Evolutionary conservation across 2,888 invertebrate species (phyloP).

Genomic region (Tromatobia lineatoria): DNA sequence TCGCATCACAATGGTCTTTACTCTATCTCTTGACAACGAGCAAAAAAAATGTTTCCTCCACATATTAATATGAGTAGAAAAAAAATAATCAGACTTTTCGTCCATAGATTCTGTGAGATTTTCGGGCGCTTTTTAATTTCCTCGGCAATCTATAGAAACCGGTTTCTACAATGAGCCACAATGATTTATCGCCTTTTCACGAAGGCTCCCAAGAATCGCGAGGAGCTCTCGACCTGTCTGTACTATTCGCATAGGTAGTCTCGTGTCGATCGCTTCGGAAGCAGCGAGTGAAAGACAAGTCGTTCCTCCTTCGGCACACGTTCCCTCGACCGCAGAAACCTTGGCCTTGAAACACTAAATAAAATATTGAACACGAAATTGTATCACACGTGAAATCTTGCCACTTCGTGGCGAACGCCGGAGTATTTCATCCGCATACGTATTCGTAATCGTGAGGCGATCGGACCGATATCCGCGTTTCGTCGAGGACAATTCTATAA

Average conservation of each 20-base stretch:
- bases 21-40: too few relatives aligned
- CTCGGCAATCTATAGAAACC: constrained; percentile 32
- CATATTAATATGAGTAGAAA: background rate
- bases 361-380: constrained; percentile 59
- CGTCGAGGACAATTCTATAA: background rate
- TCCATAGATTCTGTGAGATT: background rate
- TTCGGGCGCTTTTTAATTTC: background rate
- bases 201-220: constrained; percentile 57
- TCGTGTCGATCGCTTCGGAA: constrained; percentile 26
- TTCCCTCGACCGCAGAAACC: constrained; percentile 43
- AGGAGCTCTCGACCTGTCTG: constrained; percentile 24
- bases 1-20: too few relatives aligned
- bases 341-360: constrained; percentile 59
- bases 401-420: background rate
- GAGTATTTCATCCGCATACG: constrained; percentile 16
- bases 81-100: background rate
- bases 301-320: constrained; percentile 33
- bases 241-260: constrained; percentile 21
- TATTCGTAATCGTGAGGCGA: background rate
- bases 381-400: constrained; percentile 22
- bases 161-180: constrained; percentile 51
- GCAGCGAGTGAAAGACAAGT: constrained; percentile 49
- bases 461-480: constrained; percentile 12
- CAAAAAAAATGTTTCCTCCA: background rate
- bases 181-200: constrained; percentile 55